A percentile compares a stretch with the other conserved stretches of the same genome.
These are phyloP conservation scores for Ennomos erosarius DNA, from an alignment of 2,888 invertebrate genomes.

Conservation along the genomic window DNA sequence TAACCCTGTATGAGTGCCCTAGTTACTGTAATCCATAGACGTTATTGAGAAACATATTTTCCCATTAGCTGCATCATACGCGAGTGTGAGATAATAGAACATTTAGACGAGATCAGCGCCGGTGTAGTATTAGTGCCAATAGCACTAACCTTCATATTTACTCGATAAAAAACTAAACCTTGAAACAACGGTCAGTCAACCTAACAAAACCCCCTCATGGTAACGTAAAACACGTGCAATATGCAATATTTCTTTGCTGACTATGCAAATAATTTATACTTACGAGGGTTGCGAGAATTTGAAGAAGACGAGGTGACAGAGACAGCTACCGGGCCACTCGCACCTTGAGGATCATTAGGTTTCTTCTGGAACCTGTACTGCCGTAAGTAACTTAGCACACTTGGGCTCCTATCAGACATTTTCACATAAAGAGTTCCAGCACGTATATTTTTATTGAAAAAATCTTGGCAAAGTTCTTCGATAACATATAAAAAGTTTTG, in stretches of 20 bases:
- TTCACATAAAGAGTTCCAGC: conserved; percentile 46
- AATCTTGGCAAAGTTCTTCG: conserved; percentile 38
- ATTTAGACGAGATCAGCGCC: too few species aligned
- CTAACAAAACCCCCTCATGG: conserved; percentile 38
- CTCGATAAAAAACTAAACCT: conserved; percentile 48
- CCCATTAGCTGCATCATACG: too few species aligned
- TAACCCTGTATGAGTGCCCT: too few species aligned
- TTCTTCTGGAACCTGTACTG: conserved; percentile 89
- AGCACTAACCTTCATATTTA: conserved; percentile 17
- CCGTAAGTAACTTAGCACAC: conserved; percentile 86
- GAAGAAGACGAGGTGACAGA: conserved; percentile 68
- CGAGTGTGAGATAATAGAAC: too few species aligned
- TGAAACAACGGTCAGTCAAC: conserved; percentile 55
- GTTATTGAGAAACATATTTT: too few species aligned
- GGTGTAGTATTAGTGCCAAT: too few species aligned
- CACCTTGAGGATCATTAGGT: conserved; percentile 67
- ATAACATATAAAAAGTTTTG: conserved; percentile 57
- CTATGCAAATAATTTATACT: conserved; percentile 51
- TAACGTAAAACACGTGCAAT: conserved; percentile 51
- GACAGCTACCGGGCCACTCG: conserved; percentile 65
- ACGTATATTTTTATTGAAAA: conserved; percentile 44
- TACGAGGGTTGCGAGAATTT: conserved; percentile 74
- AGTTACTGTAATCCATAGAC: too few species aligned
- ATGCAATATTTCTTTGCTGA: neutral
- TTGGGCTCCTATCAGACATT: conserved; percentile 84